A percentile compares a stretch with the other conserved stretches of the same genome.
Conservation (phyloP, 1,140 invertebrate genomes). For the Drosophila parvula region DNA sequence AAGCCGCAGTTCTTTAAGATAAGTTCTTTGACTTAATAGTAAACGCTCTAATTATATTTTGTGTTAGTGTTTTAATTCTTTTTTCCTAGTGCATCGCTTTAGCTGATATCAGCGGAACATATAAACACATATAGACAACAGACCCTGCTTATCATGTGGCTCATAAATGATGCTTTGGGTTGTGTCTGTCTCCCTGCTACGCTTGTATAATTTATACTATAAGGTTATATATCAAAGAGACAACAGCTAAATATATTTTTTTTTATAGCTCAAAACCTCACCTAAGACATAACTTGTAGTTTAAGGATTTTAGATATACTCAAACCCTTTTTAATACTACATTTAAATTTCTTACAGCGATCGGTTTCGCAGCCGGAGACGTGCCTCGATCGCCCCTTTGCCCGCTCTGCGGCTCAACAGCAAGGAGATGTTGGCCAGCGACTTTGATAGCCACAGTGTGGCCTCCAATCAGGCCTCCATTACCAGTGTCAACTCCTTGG, state of each 20-base stretch:
- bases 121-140: background rate
- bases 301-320: too few species aligned
- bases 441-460: constrained; percentile 81
- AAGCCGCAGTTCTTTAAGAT: background rate
- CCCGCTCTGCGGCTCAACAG: constrained; percentile 78
- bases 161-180: constrained; percentile 16
- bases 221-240: background rate
- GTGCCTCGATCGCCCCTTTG: constrained; percentile 79
- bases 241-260: background rate
- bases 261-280: too few species aligned
- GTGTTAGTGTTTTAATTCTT: too few species aligned
- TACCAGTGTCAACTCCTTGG: constrained; percentile 92
- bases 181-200: background rate
- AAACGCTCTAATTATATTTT: too few species aligned
- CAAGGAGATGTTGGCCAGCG: constrained; percentile 83
- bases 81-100: too few species aligned
- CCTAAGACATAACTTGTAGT: too few species aligned
- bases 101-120: background rate
- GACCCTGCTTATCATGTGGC: constrained; percentile 1
- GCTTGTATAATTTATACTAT: background rate
- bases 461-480: constrained; percentile 86
- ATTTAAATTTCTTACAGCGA: constrained; percentile 48
- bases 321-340: too few species aligned
- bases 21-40: background rate
- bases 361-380: constrained; percentile 77